A percentile compares a stretch with the other conserved stretches of the same genome.
phyloP scores from a whole-genome alignment of 1,140 invertebrate genomes.

The Brachionus calyciflorus region DNA sequence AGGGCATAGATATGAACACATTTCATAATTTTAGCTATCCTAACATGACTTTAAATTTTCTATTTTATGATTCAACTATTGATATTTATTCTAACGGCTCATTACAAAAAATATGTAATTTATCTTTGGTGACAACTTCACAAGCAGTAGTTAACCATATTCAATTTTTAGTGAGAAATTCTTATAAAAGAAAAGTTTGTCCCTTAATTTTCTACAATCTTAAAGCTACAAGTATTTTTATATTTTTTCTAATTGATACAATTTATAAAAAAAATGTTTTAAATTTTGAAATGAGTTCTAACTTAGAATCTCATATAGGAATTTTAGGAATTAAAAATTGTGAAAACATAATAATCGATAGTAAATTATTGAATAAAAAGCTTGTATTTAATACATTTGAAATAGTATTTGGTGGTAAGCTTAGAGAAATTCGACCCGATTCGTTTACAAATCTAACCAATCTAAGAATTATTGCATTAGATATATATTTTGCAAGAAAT shows the following conservation, averaged over 20 bases:
- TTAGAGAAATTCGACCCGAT: not conserved
- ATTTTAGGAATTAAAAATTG: not conserved
- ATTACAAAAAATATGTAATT: too few relatives aligned
- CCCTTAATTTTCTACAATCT: too few relatives aligned
- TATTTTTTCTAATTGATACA: constrained; percentile 16
- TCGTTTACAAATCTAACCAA: not conserved
- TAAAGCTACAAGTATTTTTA: too few relatives aligned
- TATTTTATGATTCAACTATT: too few relatives aligned
- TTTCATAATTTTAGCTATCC: too few relatives aligned
- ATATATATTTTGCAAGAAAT: constrained; percentile 18
- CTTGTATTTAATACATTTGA: not conserved
- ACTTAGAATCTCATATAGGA: not conserved
- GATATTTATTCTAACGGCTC: too few relatives aligned
- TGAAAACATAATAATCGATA: not conserved
- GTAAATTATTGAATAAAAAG: not conserved
- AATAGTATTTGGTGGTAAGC: not conserved
- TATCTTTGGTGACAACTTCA: too few relatives aligned
- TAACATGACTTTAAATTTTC: too few relatives aligned
- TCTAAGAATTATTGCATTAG: not conserved
- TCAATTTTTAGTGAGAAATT: too few relatives aligned
- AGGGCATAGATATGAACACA: too few relatives aligned
- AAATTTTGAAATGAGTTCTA: not conserved
- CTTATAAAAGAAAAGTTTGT: too few relatives aligned
- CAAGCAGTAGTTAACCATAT: too few relatives aligned
- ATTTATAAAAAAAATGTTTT: constrained; percentile 16